Evolutionary conservation across 2,113 vertebrate genomes (phyloP), one percentile per base, ranked within the genome.

Genomic region (Podarcis cretensis): DNA sequence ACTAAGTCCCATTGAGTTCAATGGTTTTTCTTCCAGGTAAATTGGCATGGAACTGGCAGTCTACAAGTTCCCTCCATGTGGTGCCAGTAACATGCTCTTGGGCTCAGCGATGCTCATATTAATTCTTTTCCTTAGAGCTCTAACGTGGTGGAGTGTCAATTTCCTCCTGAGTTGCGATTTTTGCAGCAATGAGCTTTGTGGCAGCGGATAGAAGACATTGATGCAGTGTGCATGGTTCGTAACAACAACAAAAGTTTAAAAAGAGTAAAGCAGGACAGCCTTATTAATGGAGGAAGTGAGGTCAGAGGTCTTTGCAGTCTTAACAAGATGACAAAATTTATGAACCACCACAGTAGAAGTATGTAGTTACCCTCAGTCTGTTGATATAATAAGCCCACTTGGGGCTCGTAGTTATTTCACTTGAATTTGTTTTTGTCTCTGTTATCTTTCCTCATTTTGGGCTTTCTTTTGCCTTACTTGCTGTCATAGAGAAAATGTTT

Each of bases 291-390:
- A 97, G 95, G 96, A 96, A 96, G 95, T 97, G 96, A 98, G 97
- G 97, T 98, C 97, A 97, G 97, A 94, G 94, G 95, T 97, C 96
- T 97, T 98, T 97, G 97, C 97, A 96, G 91, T 95, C 96, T 95
- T 98, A 98, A 98, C 96, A 97, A 98, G 97, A 97, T 92, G 96
- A 97, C 96, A 97, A 97, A 97, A 97, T 98, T 98, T 98, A 98
- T 98, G 98, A 98, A 97, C 96, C 93, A 88, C 96, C 94, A 88
- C 74, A 35, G 96, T 92, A 89, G 97, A 97, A 97, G 95, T 96
- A 97, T 94, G 93, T 96, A 93, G 97, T 97, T 98, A 97, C 97
- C 97, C 98, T 95, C 95, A 95, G 96, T 96, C 97, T 95, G 93
- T 97, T 97, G 97, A 96, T 96, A 95, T 98, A 99, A 98, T 98